phyloP scores from a whole-genome alignment of 2,113 vertebrate genomes.

The Polypterus bichir region DNA sequence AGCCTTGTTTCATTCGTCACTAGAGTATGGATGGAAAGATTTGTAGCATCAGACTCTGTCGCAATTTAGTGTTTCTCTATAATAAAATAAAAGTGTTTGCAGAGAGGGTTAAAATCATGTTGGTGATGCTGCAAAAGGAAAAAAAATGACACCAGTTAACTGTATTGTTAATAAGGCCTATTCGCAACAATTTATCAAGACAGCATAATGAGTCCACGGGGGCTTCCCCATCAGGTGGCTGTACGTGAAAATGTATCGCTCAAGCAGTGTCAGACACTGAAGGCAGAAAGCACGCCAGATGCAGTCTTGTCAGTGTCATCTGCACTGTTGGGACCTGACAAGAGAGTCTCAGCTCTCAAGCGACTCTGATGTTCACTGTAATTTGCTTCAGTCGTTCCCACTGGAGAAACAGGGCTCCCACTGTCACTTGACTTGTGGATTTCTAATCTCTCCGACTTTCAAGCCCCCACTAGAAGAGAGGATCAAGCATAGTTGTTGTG shows the following conservation, averaged over 20 bases:
- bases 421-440: too few species aligned
- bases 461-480: too few species aligned
- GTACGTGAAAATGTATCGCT: slow-evolving; percentile 1
- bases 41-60: too few species aligned
- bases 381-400: not conserved
- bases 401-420: not conserved
- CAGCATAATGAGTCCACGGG: slow-evolving; percentile 21
- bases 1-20: too few species aligned
- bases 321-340: not conserved
- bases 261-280: not conserved
- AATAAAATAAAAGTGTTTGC: slow-evolving; percentile 39
- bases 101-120: slow-evolving; percentile 38
- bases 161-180: slow-evolving; percentile 37
- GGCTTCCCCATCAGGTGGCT: not conserved
- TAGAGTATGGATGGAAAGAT: too few species aligned
- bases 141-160: slow-evolving; percentile 19
- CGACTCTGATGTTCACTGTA: not conserved
- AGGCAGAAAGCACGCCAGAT: not conserved
- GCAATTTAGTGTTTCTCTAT: not conserved
- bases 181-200: slow-evolving; percentile 43
- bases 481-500: too few species aligned
- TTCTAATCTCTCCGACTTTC: too few species aligned
- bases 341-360: not conserved
- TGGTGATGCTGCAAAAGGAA: slow-evolving; percentile 27
- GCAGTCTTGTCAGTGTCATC: not conserved